A percentile compares a stretch with the other conserved stretches of the same genome.
Evolutionary conservation across 2,113 vertebrate genomes (phyloP).

Genomic region (Xiphophorus couchianus): DNA sequence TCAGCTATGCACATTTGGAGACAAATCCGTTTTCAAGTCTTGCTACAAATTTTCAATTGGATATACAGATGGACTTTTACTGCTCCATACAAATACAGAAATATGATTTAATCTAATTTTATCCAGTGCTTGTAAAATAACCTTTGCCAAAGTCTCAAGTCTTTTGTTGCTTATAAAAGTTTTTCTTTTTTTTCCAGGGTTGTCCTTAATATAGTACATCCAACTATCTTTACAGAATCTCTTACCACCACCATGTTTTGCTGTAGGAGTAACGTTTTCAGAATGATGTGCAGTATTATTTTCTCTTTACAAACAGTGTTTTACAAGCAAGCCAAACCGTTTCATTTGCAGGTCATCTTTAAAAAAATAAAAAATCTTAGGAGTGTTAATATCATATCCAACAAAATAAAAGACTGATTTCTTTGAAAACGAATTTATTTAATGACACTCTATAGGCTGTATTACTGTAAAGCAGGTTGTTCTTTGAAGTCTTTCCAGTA

Average conservation of each 20-base stretch:
- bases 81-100: not conserved
- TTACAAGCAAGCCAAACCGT: not conserved
- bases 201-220: not conserved
- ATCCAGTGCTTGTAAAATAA: not conserved
- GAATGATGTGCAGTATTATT: not conserved
- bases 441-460: no score
- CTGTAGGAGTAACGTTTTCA: not conserved
- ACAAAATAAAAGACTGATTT: conserved; percentile 17
- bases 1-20: no score
- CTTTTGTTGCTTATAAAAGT: not conserved
- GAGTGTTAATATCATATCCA: not conserved
- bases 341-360: no score
- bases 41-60: no score
- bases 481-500: conserved; percentile 49
- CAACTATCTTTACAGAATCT: not conserved
- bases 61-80: not conserved
- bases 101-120: not conserved
- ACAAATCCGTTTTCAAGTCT: no score
- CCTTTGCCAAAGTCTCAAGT: not conserved
- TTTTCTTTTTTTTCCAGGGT: not conserved
- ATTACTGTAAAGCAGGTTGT: conserved; percentile 9
- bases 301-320: not conserved
- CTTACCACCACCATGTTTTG: not conserved
- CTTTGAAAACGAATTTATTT: not conserved
- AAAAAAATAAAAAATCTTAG: no score